phyloP scores from a whole-genome alignment of 2,888 invertebrate genomes.

The Synanthedon vespiformis region DNA sequence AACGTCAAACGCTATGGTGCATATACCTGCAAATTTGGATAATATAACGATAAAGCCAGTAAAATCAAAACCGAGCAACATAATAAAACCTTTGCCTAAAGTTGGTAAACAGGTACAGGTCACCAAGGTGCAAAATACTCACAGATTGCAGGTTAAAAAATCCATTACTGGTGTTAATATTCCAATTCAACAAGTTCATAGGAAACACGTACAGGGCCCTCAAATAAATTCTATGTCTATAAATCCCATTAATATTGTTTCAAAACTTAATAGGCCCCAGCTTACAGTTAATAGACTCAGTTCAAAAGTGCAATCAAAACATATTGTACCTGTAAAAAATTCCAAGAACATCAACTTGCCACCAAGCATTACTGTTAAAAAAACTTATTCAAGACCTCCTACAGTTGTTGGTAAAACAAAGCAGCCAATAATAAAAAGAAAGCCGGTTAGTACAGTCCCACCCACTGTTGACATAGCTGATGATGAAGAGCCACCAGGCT shows the following conservation, averaged over 20 bases:
- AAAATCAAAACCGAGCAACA: conserved; percentile 9
- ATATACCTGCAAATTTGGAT: conserved; percentile 38
- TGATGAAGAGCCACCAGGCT: conserved; percentile 27
- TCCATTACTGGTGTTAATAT: not conserved
- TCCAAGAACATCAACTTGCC: conserved; percentile 29
- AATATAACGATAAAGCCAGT: conserved; percentile 37
- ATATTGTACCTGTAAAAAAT: conserved; percentile 14
- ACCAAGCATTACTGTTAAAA: conserved; percentile 42
- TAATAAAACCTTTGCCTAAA: conserved; percentile 11
- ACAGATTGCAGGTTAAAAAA: conserved; percentile 10
- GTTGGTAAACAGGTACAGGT: conserved; percentile 17
- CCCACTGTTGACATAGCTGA: conserved; percentile 52
- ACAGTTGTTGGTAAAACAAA: conserved; percentile 4
- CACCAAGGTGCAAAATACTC: conserved; percentile 18
- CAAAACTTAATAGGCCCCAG: conserved; percentile 11
- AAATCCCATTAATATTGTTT: conserved; percentile 17
- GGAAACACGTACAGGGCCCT: not conserved
- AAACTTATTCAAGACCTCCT: conserved; percentile 12
- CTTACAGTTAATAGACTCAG: conserved; percentile 12
- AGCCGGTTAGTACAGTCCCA: conserved; percentile 14
- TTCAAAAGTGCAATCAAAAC: conserved; percentile 9
- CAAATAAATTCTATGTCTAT: conserved; percentile 8
- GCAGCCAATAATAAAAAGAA: conserved; percentile 11
- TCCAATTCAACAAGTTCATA: not conserved
- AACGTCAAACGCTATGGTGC: conserved; percentile 50